Evolutionary conservation across 1,140 invertebrate species (phyloP).

Genomic region (Yoshiicerus persimilis): DNA sequence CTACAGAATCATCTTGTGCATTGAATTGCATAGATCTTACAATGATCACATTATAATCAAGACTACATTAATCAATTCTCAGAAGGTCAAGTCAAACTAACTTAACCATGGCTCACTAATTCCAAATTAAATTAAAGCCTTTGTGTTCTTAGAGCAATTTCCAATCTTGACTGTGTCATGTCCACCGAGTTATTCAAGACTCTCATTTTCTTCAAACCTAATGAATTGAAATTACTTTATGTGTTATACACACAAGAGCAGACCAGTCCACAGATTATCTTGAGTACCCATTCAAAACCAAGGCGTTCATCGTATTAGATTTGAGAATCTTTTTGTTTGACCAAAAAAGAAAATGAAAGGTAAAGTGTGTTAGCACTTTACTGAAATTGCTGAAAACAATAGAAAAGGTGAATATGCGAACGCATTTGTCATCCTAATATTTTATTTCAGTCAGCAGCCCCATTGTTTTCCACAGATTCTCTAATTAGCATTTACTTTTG

Average conservation of each 20-base stretch:
- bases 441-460: neutral
- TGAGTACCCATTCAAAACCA: neutral
- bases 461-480: neutral
- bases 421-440: neutral
- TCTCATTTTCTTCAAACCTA: neutral
- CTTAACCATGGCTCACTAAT: neutral
- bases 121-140: constrained; percentile 6
- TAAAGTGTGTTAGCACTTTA: neutral
- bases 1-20: neutral
- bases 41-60: neutral
- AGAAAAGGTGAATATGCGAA: neutral
- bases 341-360: neutral
- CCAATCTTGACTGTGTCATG: neutral
- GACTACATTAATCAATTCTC: neutral
- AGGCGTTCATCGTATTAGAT: neutral
- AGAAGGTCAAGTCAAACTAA: neutral
- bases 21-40: neutral
- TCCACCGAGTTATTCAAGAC: neutral
- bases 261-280: no score
- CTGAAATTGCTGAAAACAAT: neutral
- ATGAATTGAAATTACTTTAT: neutral
- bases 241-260: no score
- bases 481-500: neutral
- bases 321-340: neutral
- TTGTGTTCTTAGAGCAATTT: neutral